A percentile compares a stretch with the other conserved stretches of the same genome.
Evolutionary conservation across 2,888 invertebrate species (phyloP).

Genomic region (Patella ulyssiponensis): DNA sequence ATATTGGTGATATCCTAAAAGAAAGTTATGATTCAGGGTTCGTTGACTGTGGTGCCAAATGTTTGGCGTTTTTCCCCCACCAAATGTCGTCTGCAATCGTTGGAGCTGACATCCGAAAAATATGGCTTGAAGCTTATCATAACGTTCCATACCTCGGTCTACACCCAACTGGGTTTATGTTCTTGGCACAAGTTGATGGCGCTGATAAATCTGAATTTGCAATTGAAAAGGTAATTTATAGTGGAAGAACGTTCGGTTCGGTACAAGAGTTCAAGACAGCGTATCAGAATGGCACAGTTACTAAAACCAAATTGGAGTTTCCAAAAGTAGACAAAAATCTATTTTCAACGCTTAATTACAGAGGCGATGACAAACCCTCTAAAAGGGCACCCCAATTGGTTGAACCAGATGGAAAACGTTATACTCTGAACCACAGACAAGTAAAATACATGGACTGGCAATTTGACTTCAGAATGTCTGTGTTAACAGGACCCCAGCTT

Average conservation of each 20-base stretch:
- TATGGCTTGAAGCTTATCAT: conserved; percentile 47
- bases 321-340: conserved; percentile 6
- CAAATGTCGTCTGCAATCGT: conserved; percentile 41
- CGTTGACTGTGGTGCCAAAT: conserved; percentile 43
- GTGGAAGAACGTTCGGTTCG: conserved; percentile 35
- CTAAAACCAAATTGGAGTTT: conserved; percentile 10
- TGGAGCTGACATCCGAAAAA: conserved; percentile 38
- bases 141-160: conserved; percentile 43
- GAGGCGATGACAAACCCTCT: conserved; percentile 32
- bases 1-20: conserved; percentile 44
- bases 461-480: conserved; percentile 58
- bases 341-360: conserved; percentile 35
- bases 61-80: conserved; percentile 42
- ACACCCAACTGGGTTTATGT: conserved; percentile 49
- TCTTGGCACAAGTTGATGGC: conserved; percentile 49
- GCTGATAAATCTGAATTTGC: conserved; percentile 35
- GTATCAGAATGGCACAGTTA: conserved; percentile 23
- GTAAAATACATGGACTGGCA: conserved; percentile 62
- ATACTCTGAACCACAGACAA: conserved; percentile 49
- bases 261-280: conserved; percentile 35
- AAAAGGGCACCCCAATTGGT: conserved; percentile 49
- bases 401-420: conserved; percentile 63
- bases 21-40: conserved; percentile 57
- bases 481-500: conserved; percentile 55
- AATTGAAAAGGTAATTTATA: conserved; percentile 45